Evolutionary conservation across 1,140 invertebrate genomes (phyloP), one percentile per base, ranked within the genome.

Genomic region (Drosophila mayri): DNA sequence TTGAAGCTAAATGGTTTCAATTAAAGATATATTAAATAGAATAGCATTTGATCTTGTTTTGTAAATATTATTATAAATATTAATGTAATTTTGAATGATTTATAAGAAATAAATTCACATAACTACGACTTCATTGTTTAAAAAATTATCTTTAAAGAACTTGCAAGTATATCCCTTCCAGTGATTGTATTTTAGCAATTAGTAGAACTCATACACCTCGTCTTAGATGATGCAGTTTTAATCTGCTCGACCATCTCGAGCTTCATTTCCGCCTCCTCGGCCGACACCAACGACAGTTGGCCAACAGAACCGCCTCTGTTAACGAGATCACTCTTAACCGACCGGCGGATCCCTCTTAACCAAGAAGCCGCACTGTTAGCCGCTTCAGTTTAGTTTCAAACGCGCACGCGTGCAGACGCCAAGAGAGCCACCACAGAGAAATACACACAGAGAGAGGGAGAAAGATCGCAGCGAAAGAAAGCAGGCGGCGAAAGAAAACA

Each of bases 301-400:
- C 7, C 47, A 63, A 79, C 80, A 82, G 70, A 28, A 16, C n/a
- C 35, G 46, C 18, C 38, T 60, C 49, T 73, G 70, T 71, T 71
- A 71, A 30, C 40, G 30, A 28, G 35, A 41, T 22, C 40, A 35
- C 76, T 76, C 81, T 65, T 63, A 71, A 64, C 54, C 41, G 22
- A 25, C 40, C 22, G 30, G 30, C 43, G 37, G 50, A 49, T 12
- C 25, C 43, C 68, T 84, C 80, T 85, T 88, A 88, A 90, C 81
- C 76, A 68, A 60, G 75, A 73, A 63, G 37, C 60, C 59, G 44
- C 41, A 25, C 76, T 75, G 81, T 73, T 71, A 88, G 85, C 83
- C 84, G 90, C 72, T 73, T 91, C 90, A 91, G 90, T 91, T 86
- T 71, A 77, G 76, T 79, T 91, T 79, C 46, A 83, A 65, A 68